Percentiles rank a stretch among this genome's conserved stretches.
phyloP scores from a whole-genome alignment of 2,113 vertebrate genomes.

The Lipophrys pholis region DNA sequence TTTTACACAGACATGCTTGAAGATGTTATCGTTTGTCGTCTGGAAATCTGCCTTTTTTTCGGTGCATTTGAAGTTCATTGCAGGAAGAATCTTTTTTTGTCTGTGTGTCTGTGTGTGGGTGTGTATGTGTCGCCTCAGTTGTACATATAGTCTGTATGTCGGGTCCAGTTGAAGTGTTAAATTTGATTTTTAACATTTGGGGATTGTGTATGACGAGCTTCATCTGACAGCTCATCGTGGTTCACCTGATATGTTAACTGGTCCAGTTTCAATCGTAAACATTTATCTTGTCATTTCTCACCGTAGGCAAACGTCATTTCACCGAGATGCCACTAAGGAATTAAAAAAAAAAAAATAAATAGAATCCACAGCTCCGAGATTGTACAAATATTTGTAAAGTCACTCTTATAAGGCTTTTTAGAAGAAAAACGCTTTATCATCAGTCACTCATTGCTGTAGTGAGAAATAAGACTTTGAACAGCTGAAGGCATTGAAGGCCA shows the following conservation, averaged over 20 bases:
- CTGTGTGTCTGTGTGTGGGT: slow-evolving; percentile 42
- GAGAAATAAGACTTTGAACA: slow-evolving; percentile 34
- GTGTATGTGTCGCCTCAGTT: slow-evolving; percentile 65
- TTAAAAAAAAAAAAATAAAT: too few relatives aligned
- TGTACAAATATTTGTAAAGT: slow-evolving; percentile 59
- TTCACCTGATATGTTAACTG: slow-evolving; percentile 28
- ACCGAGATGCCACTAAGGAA: slow-evolving; percentile 26
- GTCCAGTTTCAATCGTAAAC: slow-evolving; percentile 26
- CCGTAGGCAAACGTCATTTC: slow-evolving; percentile 31
- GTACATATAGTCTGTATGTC: slow-evolving; percentile 65
- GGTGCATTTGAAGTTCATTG: slow-evolving; percentile 71
- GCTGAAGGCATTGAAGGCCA: slow-evolving; percentile 29
- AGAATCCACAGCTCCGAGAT: slow-evolving; percentile 49
- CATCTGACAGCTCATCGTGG: slow-evolving; percentile 49
- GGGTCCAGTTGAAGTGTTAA: slow-evolving; percentile 63
- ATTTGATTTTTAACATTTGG: slow-evolving; percentile 53
- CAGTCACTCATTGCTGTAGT: slow-evolving; percentile 48
- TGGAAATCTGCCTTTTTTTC: slow-evolving; percentile 69
- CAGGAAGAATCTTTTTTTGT: slow-evolving; percentile 56
- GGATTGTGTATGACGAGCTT: slow-evolving; percentile 54
- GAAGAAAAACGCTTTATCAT: slow-evolving; percentile 37
- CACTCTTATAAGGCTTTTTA: slow-evolving; percentile 49
- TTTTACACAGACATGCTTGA: slow-evolving; percentile 75
- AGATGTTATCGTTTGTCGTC: slow-evolving; percentile 68
- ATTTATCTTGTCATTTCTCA: slow-evolving; percentile 29